Percentiles rank a stretch among this genome's conserved stretches.
Evolutionary conservation across 2,797 vertebrate species (phyloP).

Genomic region (Fistularia tabacaria): DNA sequence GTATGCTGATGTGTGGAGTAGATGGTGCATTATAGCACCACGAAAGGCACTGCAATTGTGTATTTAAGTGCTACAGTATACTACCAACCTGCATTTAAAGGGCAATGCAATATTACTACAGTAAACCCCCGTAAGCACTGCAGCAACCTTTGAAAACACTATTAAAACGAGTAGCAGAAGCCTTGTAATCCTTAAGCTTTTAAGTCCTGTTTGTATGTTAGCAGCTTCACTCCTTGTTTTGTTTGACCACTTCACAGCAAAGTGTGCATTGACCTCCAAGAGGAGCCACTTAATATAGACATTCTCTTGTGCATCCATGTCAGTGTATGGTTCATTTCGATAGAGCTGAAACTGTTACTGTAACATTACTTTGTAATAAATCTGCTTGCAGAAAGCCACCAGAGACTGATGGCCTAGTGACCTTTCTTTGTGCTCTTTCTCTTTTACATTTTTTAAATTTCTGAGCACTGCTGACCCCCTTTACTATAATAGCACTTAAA

Average conservation of each 20-base stretch:
- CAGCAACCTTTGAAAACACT: slow-evolving; percentile 64
- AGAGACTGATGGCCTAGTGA: slow-evolving; percentile 46
- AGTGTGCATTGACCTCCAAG: slow-evolving; percentile 72
- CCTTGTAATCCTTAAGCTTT: slow-evolving; percentile 69
- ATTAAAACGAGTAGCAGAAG: slow-evolving; percentile 65
- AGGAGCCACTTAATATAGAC: slow-evolving; percentile 76
- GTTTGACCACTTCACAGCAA: slow-evolving; percentile 69
- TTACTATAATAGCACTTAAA: too few relatives aligned
- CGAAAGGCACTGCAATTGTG: slow-evolving; percentile 75
- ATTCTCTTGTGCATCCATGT: slow-evolving; percentile 83
- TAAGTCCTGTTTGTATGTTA: slow-evolving; percentile 67
- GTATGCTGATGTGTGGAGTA: slow-evolving; percentile 70
- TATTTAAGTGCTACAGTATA: slow-evolving; percentile 82
- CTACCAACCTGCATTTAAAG: slow-evolving; percentile 82
- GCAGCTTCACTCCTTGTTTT: slow-evolving; percentile 67
- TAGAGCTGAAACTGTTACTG: slow-evolving; percentile 91
- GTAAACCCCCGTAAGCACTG: slow-evolving; percentile 69
- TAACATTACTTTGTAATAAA: slow-evolving; percentile 92
- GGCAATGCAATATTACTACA: slow-evolving; percentile 75
- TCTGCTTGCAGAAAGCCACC: slow-evolving; percentile 91
- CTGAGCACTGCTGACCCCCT: not conserved
- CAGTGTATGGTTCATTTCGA: slow-evolving; percentile 88
- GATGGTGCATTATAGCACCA: slow-evolving; percentile 70
- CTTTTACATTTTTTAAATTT: too few relatives aligned
- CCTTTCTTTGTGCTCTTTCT: slow-evolving; percentile 3